phyloP scores from a whole-genome alignment of 2,888 invertebrate genomes.

The Bugula neritina region DNA sequence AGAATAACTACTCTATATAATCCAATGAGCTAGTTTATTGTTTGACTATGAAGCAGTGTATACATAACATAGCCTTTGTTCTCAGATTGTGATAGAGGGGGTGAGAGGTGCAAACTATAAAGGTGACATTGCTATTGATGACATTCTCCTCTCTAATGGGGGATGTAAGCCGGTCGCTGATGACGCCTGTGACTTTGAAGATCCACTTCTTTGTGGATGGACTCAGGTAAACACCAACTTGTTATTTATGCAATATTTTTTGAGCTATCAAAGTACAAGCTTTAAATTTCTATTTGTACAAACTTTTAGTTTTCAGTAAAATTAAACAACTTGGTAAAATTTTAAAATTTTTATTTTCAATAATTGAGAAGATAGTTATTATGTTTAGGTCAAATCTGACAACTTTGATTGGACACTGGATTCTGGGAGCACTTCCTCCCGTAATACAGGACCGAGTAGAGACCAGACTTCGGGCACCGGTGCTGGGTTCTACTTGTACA shows the following conservation, averaged over 20 bases:
- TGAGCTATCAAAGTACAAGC: too few species aligned
- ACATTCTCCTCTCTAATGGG: slow-evolving; percentile 36
- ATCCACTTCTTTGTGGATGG: slow-evolving; percentile 29
- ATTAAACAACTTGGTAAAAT: too few species aligned
- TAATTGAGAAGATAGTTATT: too few species aligned
- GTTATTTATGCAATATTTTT: too few species aligned
- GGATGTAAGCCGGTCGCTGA: neutral
- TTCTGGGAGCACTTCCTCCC: slow-evolving; percentile 34
- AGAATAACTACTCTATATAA: too few species aligned
- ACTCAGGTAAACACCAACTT: slow-evolving; percentile 25
- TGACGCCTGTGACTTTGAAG: slow-evolving; percentile 30
- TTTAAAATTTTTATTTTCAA: too few species aligned
- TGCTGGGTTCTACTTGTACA: slow-evolving; percentile 43
- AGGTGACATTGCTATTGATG: slow-evolving; percentile 49
- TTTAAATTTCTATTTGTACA: too few species aligned
- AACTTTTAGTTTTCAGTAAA: too few species aligned
- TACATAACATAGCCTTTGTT: slow-evolving; percentile 27
- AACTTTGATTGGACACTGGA: slow-evolving; percentile 44
- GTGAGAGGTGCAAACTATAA: slow-evolving; percentile 34
- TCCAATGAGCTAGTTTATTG: too few species aligned
- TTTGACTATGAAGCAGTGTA: too few species aligned
- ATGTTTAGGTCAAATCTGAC: slow-evolving; percentile 31
- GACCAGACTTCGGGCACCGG: slow-evolving; percentile 40
- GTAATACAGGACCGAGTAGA: slow-evolving; percentile 35
- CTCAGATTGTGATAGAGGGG: slow-evolving; percentile 43